Conservation (phyloP, 2,797 vertebrate genomes). For the Alca torda region DNA sequence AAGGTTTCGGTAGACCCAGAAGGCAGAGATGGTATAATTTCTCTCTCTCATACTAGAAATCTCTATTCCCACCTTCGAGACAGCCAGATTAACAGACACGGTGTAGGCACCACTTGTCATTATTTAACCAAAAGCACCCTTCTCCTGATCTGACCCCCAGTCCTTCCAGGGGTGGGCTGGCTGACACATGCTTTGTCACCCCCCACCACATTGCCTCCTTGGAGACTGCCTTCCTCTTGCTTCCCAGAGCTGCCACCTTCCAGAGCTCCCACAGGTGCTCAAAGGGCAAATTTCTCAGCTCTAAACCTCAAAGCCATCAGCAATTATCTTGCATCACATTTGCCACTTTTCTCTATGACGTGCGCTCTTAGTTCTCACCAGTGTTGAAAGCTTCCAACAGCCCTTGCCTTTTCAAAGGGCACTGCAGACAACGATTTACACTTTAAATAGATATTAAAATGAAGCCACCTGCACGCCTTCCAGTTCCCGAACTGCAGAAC, state of each 20-base stretch:
- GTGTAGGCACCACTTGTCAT: background rate
- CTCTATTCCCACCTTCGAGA: background rate
- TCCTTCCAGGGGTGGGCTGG: background rate
- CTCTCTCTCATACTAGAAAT: background rate
- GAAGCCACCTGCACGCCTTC: conserved; percentile 53
- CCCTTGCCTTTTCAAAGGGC: conserved; percentile 48
- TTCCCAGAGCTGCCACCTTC: background rate
- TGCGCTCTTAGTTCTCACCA: background rate
- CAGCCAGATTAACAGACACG: background rate
- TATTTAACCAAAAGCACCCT: background rate
- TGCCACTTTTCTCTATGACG: background rate
- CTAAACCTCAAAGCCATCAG: conserved; percentile 16
- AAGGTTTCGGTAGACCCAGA: background rate
- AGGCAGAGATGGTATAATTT: background rate
- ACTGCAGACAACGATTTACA: conserved; percentile 47
- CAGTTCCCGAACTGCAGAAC: conserved; percentile 24
- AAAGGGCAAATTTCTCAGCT: background rate
- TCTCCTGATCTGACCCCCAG: background rate
- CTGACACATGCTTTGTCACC: background rate
- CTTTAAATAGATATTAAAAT: conserved; percentile 67
- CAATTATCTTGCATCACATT: background rate
- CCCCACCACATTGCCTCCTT: background rate
- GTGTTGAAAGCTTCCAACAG: conserved; percentile 36
- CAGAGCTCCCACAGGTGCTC: background rate
- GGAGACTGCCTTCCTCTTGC: background rate